Conservation (phyloP, 2,797 vertebrate genomes). For the Ciconia nigra region DNA sequence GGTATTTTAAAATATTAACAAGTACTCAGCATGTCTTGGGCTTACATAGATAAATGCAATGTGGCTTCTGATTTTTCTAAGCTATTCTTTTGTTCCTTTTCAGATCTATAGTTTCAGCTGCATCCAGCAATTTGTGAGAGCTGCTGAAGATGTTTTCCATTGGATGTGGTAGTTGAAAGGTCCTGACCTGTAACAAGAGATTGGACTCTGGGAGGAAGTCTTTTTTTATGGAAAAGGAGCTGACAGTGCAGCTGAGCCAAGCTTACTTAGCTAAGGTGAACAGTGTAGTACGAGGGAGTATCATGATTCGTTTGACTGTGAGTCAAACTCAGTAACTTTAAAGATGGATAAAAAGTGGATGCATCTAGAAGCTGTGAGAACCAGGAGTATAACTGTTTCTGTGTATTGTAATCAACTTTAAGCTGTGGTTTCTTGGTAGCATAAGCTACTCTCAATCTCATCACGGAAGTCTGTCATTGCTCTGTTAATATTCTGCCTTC, state of each 20-base stretch:
- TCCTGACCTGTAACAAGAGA: neutral
- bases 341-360: neutral
- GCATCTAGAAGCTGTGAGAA: neutral
- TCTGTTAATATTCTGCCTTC: neutral
- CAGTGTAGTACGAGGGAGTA: neutral
- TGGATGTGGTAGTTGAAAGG: neutral
- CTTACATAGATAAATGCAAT: neutral
- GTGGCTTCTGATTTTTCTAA: neutral
- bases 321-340: neutral
- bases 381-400: neutral
- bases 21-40: neutral
- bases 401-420: neutral
- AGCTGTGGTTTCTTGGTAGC: neutral
- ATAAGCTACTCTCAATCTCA: neutral
- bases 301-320: neutral
- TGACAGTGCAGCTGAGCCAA: neutral
- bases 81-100: neutral
- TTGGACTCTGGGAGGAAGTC: neutral
- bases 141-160: neutral
- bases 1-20: neutral
- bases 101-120: rapidly evolving
- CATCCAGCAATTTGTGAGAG: neutral
- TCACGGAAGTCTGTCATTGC: neutral
- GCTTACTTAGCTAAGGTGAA: neutral
- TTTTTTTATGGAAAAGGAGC: neutral